Base-by-base conservation (phyloP, 1,140 invertebrate species). In the Eriosoma lanigerum region DNA sequence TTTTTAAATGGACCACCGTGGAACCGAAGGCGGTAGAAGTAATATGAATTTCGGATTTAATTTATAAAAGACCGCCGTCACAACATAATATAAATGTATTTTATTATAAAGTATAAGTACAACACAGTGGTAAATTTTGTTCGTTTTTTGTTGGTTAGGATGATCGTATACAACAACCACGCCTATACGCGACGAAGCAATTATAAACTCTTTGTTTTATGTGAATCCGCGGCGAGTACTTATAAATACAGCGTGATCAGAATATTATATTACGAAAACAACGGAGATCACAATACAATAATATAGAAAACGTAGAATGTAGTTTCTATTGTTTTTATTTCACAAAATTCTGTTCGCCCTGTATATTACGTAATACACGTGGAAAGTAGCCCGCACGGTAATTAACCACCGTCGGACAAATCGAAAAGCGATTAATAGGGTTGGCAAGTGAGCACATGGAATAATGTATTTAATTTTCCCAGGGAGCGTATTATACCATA, bases 371-470 rank as follows among this genome's bases (percentile, higher is more conserved):
- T 38, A 38, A 8, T 3, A 38, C 32, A 8, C 3, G 32, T 26
- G 58, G 58, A 60, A 60, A 60, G 58, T 32, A 29, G 29, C 29
- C 32, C 8, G 32, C 32, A 38, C 32, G 29, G 54, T 76, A 76
- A 76, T 76, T 76, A 76, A 26, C 54, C 32, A 54, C 24, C 48
- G 70, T 24, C 48, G 70, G 46, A 64, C 29, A 73, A 58, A 76
- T 76, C 73, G 73, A 76, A 76, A 60, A 76, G 54, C 73, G 32
- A 76, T 76, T 75, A 75, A 75, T 56, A 29, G 21, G 64, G 58
- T 60, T 15, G 21, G 58, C 24, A 24, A 13, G 58, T 15, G 56
- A 21, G 13, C 24, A 24, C 13, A 19, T n/a, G n/a, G n/a, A n/a
- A n/a, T 64, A 64, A 64, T 24, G 60, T 38, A 38, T n/a, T n/a